Evolutionary conservation across 2,113 vertebrate species (phyloP).

Genomic region (Coptodon bakossiorum): DNA sequence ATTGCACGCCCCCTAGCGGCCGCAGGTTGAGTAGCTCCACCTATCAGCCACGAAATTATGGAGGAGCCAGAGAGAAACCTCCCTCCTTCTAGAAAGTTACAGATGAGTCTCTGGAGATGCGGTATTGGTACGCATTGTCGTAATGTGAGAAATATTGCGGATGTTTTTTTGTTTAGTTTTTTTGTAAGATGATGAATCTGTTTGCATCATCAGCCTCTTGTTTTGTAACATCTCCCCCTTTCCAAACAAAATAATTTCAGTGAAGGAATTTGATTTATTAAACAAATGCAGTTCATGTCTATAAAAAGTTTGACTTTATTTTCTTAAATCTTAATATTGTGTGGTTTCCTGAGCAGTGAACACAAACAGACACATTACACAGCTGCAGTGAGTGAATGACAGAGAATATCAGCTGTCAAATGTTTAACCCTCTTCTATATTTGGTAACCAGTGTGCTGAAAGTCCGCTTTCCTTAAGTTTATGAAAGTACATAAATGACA

Average conservation of each 20-base stretch:
- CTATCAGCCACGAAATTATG: background rate
- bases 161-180: background rate
- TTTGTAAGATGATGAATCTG: background rate
- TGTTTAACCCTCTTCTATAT: background rate
- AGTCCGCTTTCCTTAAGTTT: background rate
- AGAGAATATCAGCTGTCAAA: background rate
- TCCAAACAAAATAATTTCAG: background rate
- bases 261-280: background rate
- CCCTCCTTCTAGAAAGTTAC: constrained; percentile 8
- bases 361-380: background rate
- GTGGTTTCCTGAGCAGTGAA: background rate
- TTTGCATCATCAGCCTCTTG: background rate
- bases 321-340: background rate
- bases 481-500: background rate
- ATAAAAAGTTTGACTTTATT: background rate
- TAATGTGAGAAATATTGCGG: background rate
- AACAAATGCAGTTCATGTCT: background rate
- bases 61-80: background rate
- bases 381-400: background rate
- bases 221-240: background rate
- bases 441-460: background rate
- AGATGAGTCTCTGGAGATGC: background rate
- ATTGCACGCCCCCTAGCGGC: constrained; percentile 48
- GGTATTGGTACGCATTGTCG: background rate
- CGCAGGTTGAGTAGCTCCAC: background rate